Evolutionary conservation across 2,888 invertebrate species (phyloP).

Genomic region (Brachyptera putata): DNA sequence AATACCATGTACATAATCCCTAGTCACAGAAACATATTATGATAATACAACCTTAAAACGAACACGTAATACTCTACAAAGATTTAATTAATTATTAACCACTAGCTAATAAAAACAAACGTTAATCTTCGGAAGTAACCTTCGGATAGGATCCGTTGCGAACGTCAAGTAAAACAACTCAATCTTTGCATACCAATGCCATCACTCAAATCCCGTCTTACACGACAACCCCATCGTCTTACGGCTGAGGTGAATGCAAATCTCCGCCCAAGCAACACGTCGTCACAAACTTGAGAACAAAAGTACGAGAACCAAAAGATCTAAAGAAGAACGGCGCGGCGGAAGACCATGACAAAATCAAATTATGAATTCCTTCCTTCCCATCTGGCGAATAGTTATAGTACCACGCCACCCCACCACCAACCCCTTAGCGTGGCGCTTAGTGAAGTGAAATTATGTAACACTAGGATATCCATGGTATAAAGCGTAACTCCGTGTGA

Average conservation of each 20-base stretch:
- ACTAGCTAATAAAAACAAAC: too few species aligned
- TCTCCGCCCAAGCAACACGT: neutral
- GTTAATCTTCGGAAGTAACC: too few species aligned
- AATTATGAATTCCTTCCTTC: slow-evolving; percentile 21
- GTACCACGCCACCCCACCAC: neutral
- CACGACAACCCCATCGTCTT: neutral
- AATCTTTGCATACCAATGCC: neutral
- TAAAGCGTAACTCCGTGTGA: slow-evolving; percentile 18
- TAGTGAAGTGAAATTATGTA: slow-evolving; percentile 19
- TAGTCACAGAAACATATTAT: too few species aligned
- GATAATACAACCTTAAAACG: too few species aligned
- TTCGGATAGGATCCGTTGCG: too few species aligned
- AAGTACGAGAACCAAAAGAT: slow-evolving; percentile 1
- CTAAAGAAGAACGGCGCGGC: neutral
- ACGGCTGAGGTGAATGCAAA: neutral
- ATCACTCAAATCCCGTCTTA: neutral
- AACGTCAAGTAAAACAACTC: neutral
- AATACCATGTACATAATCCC: too few species aligned
- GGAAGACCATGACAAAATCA: slow-evolving; percentile 11
- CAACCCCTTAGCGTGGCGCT: neutral
- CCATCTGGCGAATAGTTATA: slow-evolving; percentile 14
- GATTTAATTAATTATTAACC: too few species aligned
- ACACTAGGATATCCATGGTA: slow-evolving; percentile 3
- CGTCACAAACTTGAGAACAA: too few species aligned
- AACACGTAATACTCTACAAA: too few species aligned